Conservation (phyloP, 2,113 vertebrate genomes). For the Orcinus orca region DNA sequence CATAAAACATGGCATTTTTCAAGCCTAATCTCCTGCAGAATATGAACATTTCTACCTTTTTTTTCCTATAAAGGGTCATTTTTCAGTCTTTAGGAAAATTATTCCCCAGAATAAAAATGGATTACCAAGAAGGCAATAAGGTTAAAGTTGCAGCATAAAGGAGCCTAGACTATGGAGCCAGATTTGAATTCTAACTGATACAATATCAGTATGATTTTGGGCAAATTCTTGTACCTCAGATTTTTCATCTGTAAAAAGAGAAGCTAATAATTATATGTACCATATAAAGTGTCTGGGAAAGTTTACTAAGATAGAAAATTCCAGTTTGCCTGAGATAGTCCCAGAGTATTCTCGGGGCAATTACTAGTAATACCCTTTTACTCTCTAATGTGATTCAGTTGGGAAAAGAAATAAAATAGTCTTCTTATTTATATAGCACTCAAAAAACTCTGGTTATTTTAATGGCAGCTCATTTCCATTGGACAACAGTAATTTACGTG, state of each 20-base stretch:
- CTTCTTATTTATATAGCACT: not conserved
- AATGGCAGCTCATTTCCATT: not conserved
- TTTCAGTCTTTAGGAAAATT: not conserved
- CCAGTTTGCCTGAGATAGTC: not conserved
- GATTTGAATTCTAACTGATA: not conserved
- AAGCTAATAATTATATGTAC: not conserved
- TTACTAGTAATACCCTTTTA: not conserved
- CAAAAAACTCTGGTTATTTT: not conserved
- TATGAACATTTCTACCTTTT: not conserved
- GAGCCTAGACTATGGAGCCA: not conserved
- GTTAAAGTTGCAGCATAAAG: not conserved
- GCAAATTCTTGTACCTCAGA: not conserved
- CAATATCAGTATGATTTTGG: not conserved
- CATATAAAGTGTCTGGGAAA: not conserved
- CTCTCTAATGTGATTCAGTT: not conserved
- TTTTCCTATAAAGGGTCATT: not conserved
- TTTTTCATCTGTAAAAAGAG: not conserved
- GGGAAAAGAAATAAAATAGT: conserved; percentile 9
- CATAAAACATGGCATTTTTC: not conserved
- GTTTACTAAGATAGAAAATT: not conserved
- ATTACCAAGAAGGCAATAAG: not conserved
- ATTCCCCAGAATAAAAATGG: not conserved
- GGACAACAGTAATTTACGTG: not conserved
- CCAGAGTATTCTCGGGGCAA: not conserved
- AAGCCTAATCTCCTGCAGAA: not conserved